Evolutionary conservation across 2,888 invertebrate species (phyloP), one percentile per base, ranked within the genome.

Genomic region (Mesopsocus fuscifrons): DNA sequence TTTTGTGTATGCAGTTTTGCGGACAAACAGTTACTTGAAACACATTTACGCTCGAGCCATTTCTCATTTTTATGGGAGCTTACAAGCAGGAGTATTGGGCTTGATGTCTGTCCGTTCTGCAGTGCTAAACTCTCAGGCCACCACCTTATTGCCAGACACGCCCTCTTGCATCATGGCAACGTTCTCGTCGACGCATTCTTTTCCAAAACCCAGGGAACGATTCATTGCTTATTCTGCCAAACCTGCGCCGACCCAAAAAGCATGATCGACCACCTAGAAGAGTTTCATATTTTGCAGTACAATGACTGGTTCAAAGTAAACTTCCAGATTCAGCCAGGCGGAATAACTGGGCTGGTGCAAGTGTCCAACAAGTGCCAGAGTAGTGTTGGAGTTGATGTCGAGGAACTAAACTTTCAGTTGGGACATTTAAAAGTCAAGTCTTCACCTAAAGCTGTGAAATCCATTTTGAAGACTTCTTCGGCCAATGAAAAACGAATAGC

Each of bases 81-180:
- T 6, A 18, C 20, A 17, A 9, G 3, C 5, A 5, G 21, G 21
- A 16, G 17, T 3, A 9, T 38, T 5, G 13, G 20, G 6, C 20
- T 38, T 4, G 18, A 38, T 6, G 17, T 18, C 5, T 38, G 38
- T 18, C 38, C 38, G 4, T 38, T 38, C 38, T 38, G 38, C 18
- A 15, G 17, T 5, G 38, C 38, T 5, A 38, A 38, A 18, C 20
- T 38, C 20, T 38, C 13, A 13, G 20, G 17, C 3, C 17, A 38
- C 5, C 38, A 38, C 20, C 20, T 38, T n/a, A 20, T 18, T 5
- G 21, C 38, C 13, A 38, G 20, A 18, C 38, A 38, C 11, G 5
- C 20, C 4, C 18, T 38, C n/a, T 13, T 16, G 16, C 5, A 18
- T 20, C 38, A 38, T 38, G 15, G 20, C 5, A 18, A 38, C 17